Base-by-base conservation (phyloP, 2,797 vertebrate species). In the Orientallactaga sibirica region DNA sequence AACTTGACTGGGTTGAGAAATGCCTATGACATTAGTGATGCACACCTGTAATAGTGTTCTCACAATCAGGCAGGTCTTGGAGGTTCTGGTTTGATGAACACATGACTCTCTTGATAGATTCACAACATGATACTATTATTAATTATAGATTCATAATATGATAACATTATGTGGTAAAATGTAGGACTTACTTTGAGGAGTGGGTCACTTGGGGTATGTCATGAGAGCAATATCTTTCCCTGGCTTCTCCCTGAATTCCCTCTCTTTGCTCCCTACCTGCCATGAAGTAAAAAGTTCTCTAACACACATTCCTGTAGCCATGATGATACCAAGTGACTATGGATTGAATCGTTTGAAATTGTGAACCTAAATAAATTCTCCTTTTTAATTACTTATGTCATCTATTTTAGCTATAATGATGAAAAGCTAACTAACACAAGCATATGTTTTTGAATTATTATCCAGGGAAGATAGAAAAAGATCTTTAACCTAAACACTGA, bases 371-470 rank as follows among this genome's bases (percentile, higher is more conserved):
- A 43, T 41, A 29, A 62, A 86, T 20, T 0, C 3, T 74, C 25
- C 24, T 2, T 81, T 22, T 86, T 62, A 41, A 48, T 75, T 75
- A 64, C 2, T 75, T 62, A 24, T 4, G 25, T 33, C 19, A 33
- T 11, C 5, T 48, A n/a, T 75, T 64, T 24, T 20, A 5, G 24
- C 1, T 9, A 64, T 24, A 64, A 20, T 64, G 24, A 64, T 64
- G 20, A 20, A 64, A 64, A 64, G 20, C 62, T 20, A 64, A 64
- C 62, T 7, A 64, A 64, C 62, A 64, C 7, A 64, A 64, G 9
- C 24, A 64, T 18, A 22, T 52, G 74, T 82, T 86, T 70, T 82
- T 66, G 67, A 85, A 88, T 90, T 91, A 75, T 70, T 74, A 84
- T 48, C 78, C n/a, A 68, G 91, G 20, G 27, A 77, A 87, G 15